Conservation (phyloP, 2,888 invertebrate species). For the Drosophila limbata region DNA sequence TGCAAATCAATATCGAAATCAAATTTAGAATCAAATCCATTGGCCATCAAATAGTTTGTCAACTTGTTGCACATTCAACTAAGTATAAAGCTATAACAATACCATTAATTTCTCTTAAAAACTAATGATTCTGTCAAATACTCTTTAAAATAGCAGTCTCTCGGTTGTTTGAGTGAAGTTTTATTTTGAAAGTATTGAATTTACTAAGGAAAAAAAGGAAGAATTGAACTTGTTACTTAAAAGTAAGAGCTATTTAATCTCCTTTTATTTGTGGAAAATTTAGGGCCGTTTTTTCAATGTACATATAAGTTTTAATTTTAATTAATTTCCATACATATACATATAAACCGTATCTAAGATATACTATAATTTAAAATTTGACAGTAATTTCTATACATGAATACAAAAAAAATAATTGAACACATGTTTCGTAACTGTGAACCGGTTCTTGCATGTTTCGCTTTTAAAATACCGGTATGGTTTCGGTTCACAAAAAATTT, state of each 20-base stretch:
- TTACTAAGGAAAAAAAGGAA: not conserved
- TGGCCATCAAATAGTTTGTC: slow-evolving; percentile 39
- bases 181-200: not conserved
- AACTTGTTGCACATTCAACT: slow-evolving; percentile 31
- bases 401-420: too few species aligned
- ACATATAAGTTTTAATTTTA: too few species aligned
- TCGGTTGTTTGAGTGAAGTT: not conserved
- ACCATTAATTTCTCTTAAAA: slow-evolving; percentile 1
- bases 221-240: not conserved
- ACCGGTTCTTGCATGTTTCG: too few species aligned
- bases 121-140: slow-evolving; percentile 13
- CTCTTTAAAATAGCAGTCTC: slow-evolving; percentile 2
- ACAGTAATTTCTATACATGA: too few species aligned
- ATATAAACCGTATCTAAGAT: too few species aligned
- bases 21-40: slow-evolving; percentile 25
- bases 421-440: too few species aligned
- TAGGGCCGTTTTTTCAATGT: too few species aligned
- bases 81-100: slow-evolving; percentile 16
- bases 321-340: too few species aligned
- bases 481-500: too few species aligned
- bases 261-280: not conserved
- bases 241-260: not conserved
- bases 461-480: too few species aligned
- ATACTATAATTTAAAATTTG: too few species aligned
- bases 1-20: slow-evolving; percentile 17